A percentile compares a stretch with the other conserved stretches of the same genome.
Conservation (phyloP, 2,888 invertebrate species). For the Disparrhopalites patrizii region DNA sequence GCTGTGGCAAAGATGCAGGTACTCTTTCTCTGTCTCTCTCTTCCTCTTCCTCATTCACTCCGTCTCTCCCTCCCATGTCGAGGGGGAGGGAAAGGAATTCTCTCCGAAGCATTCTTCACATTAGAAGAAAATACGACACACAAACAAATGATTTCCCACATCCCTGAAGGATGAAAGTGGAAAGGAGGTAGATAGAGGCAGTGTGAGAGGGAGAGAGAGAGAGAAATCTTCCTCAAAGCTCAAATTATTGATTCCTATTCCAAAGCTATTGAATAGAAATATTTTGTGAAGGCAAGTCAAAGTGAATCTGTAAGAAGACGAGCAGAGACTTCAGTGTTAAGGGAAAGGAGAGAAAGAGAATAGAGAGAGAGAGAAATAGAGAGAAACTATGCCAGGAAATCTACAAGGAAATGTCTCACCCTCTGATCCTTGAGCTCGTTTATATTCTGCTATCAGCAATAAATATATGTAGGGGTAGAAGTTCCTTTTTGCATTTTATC, state of each 20-base stretch:
- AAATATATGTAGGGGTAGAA: no score
- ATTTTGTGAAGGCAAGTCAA: not conserved
- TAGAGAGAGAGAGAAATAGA: not conserved
- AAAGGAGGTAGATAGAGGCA: not conserved
- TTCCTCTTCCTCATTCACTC: not conserved
- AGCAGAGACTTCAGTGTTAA: no score
- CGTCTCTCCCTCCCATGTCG: not conserved
- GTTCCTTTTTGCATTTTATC: slow-evolving; percentile 6
- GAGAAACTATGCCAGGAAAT: not conserved
- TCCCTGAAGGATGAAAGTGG: not conserved
- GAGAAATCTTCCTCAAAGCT: slow-evolving; percentile 10
- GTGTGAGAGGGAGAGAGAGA: not conserved
- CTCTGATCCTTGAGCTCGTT: no score
- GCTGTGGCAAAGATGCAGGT: no score
- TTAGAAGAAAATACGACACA: no score
- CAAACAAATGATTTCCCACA: slow-evolving; percentile 2
- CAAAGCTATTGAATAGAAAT: slow-evolving; percentile 9
- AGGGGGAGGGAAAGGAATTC: no score
- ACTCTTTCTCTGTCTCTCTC: not conserved
- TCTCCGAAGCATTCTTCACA: no score
- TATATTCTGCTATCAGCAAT: no score
- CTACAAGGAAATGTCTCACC: not conserved
- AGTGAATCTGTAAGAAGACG: not conserved
- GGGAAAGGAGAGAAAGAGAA: not conserved
- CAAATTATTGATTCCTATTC: slow-evolving; percentile 22